phyloP scores from a whole-genome alignment of 2,888 invertebrate genomes.

The Notocelia uddmanniana region DNA sequence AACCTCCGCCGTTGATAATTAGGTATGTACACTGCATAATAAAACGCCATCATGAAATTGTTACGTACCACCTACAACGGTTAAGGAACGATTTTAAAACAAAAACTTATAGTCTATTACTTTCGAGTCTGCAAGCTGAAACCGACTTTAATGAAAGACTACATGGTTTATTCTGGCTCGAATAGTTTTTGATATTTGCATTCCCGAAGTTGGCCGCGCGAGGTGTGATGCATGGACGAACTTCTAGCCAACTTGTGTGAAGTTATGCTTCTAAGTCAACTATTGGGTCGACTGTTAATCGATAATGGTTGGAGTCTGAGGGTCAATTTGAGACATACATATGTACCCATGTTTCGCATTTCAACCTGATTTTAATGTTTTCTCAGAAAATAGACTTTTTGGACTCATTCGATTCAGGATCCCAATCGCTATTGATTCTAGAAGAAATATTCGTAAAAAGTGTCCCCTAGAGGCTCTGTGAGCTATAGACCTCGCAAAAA shows the following conservation, averaged over 20 bases:
- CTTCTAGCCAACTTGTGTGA: background rate
- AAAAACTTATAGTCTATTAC: background rate
- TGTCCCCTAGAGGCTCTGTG: too few relatives aligned
- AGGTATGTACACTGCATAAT: too few relatives aligned
- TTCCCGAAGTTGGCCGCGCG: constrained; percentile 1
- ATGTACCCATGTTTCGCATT: background rate
- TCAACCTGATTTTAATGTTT: background rate
- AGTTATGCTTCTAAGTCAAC: constrained; percentile 13
- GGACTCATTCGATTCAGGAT: too few relatives aligned
- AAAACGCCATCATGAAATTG: background rate
- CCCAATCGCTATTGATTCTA: too few relatives aligned
- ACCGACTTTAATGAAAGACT: background rate
- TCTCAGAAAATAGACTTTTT: too few relatives aligned
- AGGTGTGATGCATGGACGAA: constrained; percentile 33
- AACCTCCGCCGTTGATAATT: too few relatives aligned
- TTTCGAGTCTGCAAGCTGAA: background rate
- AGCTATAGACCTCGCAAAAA: too few relatives aligned
- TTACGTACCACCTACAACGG: background rate
- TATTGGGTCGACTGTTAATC: constrained; percentile 6
- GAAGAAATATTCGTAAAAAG: too few relatives aligned
- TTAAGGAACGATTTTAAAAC: background rate
- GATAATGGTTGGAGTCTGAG: constrained; percentile 4
- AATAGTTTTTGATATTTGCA: constrained; percentile 21
- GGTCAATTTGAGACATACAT: background rate
- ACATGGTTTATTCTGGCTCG: background rate